Conservation (phyloP, 2,888 invertebrate genomes). For the Leucophora obtusa region DNA sequence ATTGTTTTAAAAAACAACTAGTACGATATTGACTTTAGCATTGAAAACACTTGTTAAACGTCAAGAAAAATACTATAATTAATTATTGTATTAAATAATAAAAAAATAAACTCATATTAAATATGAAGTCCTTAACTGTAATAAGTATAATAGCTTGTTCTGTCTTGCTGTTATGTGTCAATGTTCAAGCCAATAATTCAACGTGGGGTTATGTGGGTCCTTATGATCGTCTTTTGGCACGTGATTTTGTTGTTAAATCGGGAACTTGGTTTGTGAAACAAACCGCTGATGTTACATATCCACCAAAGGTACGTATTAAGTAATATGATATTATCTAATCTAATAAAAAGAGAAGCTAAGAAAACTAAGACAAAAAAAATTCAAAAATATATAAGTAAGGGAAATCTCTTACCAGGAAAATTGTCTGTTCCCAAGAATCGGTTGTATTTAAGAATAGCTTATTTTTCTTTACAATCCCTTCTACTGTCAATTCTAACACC, state of each 20-base stretch:
- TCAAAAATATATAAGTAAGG: too few relatives aligned
- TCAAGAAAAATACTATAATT: not conserved
- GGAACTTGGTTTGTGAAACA: constrained; percentile 56
- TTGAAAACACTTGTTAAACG: constrained; percentile 22
- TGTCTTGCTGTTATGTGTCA: constrained; percentile 46
- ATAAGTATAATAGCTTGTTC: constrained; percentile 46
- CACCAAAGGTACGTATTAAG: constrained; percentile 63
- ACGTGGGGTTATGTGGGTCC: constrained; percentile 65
- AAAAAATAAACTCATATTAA: not conserved
- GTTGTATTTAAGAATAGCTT: too few relatives aligned
- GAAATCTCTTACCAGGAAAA: too few relatives aligned
- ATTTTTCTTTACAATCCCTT: too few relatives aligned
- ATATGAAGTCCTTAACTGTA: constrained; percentile 35
- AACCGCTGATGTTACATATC: constrained; percentile 56
- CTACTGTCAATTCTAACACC: too few relatives aligned
- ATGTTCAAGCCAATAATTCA: constrained; percentile 61
- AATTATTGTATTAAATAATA: not conserved
- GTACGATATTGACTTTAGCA: constrained; percentile 29
- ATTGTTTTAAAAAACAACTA: constrained; percentile 10
- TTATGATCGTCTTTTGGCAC: constrained; percentile 63
- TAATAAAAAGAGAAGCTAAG: too few relatives aligned
- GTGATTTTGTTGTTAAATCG: constrained; percentile 48
- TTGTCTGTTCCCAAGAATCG: too few relatives aligned
- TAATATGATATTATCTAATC: too few relatives aligned
- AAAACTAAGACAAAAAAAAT: too few relatives aligned